phyloP scores from a whole-genome alignment of 2,888 invertebrate species.

The Listrodromus nycthemerus region DNA sequence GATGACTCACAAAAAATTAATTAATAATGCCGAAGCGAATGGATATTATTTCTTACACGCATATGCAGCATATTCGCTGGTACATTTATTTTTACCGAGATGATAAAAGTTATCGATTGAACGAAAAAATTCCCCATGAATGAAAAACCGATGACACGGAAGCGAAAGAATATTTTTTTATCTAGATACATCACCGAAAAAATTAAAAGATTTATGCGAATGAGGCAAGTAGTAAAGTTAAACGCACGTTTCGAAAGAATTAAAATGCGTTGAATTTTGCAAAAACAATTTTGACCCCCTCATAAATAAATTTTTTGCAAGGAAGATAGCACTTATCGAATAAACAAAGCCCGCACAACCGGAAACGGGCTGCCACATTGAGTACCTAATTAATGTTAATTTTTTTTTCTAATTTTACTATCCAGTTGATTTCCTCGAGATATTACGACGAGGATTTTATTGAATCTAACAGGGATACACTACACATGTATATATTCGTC shows the following conservation, averaged over 20 bases:
- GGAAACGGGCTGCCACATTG: constrained; percentile 63
- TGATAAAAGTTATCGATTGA: background rate
- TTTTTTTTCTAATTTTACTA: constrained; percentile 40
- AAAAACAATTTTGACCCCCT: background rate
- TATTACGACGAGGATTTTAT: constrained; percentile 58
- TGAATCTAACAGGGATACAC: constrained; percentile 49
- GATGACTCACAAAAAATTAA: background rate
- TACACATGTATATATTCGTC: background rate
- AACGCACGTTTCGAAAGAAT: background rate
- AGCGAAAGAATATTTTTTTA: background rate
- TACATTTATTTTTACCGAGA: too few relatives aligned
- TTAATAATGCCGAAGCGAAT: constrained; percentile 7
- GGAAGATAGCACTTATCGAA: constrained; percentile 4
- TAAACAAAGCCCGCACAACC: constrained; percentile 36
- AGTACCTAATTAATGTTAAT: constrained; percentile 61
- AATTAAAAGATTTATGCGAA: too few relatives aligned
- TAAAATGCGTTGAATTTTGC: background rate
- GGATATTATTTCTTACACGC: background rate
- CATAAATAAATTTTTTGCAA: background rate
- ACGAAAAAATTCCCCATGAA: background rate
- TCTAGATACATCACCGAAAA: too few relatives aligned
- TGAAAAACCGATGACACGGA: background rate
- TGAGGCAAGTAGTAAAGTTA: background rate
- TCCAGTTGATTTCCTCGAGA: constrained; percentile 27
- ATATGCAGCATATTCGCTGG: too few relatives aligned